Conservation (phyloP, 2,797 vertebrate species). For the Mormyrus hasselquistii region DNA sequence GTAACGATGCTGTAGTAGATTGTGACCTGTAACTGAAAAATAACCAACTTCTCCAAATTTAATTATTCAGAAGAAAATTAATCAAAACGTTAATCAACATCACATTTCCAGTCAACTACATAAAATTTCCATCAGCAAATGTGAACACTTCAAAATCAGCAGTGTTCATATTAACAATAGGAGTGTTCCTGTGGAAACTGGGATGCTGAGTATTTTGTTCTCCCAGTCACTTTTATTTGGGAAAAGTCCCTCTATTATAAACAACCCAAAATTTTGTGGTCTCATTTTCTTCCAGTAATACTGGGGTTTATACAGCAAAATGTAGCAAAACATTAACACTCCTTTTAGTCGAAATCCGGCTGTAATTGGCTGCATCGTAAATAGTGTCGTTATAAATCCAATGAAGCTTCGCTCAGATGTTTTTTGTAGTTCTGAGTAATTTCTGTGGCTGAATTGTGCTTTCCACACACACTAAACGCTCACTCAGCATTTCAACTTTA, state of each 20-base stretch:
- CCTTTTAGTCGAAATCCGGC: constrained; percentile 40
- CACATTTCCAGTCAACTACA: not conserved
- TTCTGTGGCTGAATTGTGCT: not conserved
- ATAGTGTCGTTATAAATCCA: not conserved
- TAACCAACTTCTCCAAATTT: not conserved
- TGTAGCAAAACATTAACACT: constrained; percentile 11
- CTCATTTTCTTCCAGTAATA: constrained; percentile 47
- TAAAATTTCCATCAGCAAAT: not conserved
- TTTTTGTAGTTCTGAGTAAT: not conserved
- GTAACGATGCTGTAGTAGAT: not conserved
- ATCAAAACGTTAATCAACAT: not conserved
- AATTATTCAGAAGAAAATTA: not conserved
- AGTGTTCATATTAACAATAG: not conserved
- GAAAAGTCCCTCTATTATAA: constrained; percentile 25
- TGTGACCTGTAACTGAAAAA: not conserved
- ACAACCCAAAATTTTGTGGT: constrained; percentile 52
- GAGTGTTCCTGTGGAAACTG: not conserved
- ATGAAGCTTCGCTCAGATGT: not conserved
- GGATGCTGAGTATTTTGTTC: constrained; percentile 30
- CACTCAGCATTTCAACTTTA: not conserved
- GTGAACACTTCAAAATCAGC: not conserved
- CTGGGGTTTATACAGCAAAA: constrained; percentile 40
- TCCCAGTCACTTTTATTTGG: constrained; percentile 46
- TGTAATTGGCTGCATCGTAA: not conserved
- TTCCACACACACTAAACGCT: not conserved